Percentiles rank a stretch among this genome's conserved stretches.
Conservation (phyloP, 2,113 vertebrate species). For the Pollimyrus isidori region DNA sequence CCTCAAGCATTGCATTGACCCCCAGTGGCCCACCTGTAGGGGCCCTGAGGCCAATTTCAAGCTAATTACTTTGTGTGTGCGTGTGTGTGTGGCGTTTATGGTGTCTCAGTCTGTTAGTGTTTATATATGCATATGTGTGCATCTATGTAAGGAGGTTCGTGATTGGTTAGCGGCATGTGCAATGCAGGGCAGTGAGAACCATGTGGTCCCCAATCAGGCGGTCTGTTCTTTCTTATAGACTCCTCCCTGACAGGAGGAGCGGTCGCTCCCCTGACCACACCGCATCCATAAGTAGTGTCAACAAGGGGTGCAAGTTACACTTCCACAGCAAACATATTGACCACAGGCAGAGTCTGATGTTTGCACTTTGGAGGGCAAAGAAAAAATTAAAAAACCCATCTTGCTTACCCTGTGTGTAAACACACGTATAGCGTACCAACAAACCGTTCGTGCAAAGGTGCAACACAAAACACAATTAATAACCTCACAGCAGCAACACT, state of each 20-base stretch:
- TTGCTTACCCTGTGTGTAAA: neutral
- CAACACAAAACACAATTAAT: neutral
- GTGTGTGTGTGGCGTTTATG: neutral
- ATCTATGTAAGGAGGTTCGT: neutral
- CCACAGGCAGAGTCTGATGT: neutral
- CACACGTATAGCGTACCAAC: neutral
- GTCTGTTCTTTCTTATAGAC: neutral
- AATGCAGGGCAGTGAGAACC: neutral
- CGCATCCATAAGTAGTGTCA: neutral
- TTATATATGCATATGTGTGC: neutral
- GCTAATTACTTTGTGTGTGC: neutral
- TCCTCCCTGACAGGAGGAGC: neutral
- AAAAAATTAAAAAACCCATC: neutral
- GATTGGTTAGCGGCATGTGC: neutral
- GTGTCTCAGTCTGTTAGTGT: neutral
- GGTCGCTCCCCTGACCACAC: neutral
- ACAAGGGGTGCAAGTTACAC: neutral
- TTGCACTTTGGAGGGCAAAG: neutral
- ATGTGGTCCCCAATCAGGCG: neutral
- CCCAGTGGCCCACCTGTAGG: neutral
- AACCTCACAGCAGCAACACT: neutral
- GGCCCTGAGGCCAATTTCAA: neutral
- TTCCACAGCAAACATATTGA: neutral
- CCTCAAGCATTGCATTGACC: neutral
- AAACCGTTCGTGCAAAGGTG: neutral